Base-by-base conservation (phyloP, 2,113 vertebrate species). In the Neotoma lepida region DNA sequence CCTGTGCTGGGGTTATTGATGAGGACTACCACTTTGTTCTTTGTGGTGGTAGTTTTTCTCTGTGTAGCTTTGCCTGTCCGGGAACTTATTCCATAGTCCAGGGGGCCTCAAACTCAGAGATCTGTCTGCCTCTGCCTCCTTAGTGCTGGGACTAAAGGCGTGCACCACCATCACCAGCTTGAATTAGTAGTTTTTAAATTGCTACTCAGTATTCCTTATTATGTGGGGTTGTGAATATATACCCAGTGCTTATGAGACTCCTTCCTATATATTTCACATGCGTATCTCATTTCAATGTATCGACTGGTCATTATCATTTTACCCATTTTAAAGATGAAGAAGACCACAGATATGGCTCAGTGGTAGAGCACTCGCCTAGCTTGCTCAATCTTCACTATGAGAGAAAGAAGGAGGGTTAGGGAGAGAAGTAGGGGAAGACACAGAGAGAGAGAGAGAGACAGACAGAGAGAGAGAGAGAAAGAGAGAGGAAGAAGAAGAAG, bases 291-390 rank as follows among this genome's bases (percentile, higher is more conserved):
- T 91, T 92, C 46, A 63, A 35, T 39, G 49, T 41, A 64, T 35
- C 22, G 39, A 15, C 14, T 87, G 22, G 66, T 54, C 66, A 24
- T 39, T 68, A 68, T 68, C 39, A 26, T 71, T 90, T 80, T 80
- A 39, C 85, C 73, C 22, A 84, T 49, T 82, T 80, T 84, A 84
- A 93, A 92, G 41, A 82, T 76, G 14, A 81, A 66, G n/a, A 61
- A 46, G 77, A 44, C 30, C 20, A 15, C 28, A 49, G 30, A 9
- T 18, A 9, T 78, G 46, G 28, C 44, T 77, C 74, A 54, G 51
- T 81, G 35, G 18, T 13, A 58, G 78, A 81, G 18, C 5, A 56
- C 20, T 82, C 58, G 35, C 20, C 56, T 82, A 39, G 35, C 35
- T 28, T 39, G 30, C 20, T 51, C 77, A 80, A 4, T 49, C 44